Conservation (phyloP, 1,140 invertebrate genomes). For the Drosophila busckii region DNA sequence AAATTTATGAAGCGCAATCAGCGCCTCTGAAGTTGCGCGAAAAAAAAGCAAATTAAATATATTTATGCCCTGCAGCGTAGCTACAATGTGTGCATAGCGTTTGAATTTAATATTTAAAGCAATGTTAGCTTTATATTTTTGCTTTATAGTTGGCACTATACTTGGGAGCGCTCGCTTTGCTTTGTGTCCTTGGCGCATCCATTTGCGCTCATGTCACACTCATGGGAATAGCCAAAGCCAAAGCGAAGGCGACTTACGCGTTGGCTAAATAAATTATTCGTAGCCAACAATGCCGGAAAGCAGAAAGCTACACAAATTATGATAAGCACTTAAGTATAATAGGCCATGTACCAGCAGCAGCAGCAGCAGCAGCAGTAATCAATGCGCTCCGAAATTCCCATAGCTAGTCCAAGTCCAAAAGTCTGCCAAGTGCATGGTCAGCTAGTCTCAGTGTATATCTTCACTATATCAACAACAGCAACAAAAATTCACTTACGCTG, state of each 20-base stretch:
- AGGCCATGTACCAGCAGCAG: slow-evolving; percentile 53
- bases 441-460: not conserved
- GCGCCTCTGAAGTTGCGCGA: not conserved
- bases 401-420: slow-evolving; percentile 5
- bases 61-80: too few species aligned
- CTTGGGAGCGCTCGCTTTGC: slow-evolving; percentile 10
- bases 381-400: slow-evolving; percentile 39
- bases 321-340: slow-evolving; percentile 70
- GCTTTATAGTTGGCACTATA: slow-evolving; percentile 27
- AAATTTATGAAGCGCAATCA: slow-evolving; percentile 39
- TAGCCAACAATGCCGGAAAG: slow-evolving; percentile 5
- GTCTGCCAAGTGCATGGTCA: slow-evolving; percentile 63
- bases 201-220: slow-evolving; percentile 35
- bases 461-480: slow-evolving; percentile 19
- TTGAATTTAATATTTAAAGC: too few species aligned
- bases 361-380: too few species aligned
- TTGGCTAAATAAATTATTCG: slow-evolving; percentile 29
- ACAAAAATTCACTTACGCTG: slow-evolving; percentile 68
- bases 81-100: too few species aligned
- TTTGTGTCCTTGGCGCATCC: slow-evolving; percentile 23
- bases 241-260: slow-evolving; percentile 47
- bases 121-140: slow-evolving; percentile 37
- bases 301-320: slow-evolving; percentile 56
- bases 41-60: slow-evolving; percentile 1
- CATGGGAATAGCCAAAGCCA: slow-evolving; percentile 38